Base-by-base conservation (phyloP, 2,113 vertebrate species). In the Chaenocephalus aceratus region DNA sequence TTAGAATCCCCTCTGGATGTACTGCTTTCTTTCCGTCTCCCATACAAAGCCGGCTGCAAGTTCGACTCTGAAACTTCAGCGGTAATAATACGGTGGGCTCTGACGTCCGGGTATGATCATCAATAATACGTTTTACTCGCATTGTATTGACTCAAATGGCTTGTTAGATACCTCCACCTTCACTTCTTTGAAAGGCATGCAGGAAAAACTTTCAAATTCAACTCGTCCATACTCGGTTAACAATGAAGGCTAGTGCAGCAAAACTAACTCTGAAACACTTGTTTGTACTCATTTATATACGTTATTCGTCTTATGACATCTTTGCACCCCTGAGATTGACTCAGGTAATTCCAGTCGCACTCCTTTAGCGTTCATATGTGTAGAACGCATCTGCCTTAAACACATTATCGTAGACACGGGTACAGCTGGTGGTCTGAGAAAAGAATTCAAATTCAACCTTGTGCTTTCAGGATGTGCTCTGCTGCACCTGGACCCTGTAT, bases 1-100 rank as follows among this genome's bases (percentile, higher is more conserved):
- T 91, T 48, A 69, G 45, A 91, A 84, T 84, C 69, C 77, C 77
- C 70, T 46, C 30, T 57, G 58, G 79, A 75, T 84, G 82, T 80
- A 45, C 58, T 70, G 21, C 6, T 26, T 78, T 73, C 21, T 77
- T 71, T 77, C 71, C 74, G n/a, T 51, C 60, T 80, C 48, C 67
- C 44, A 61, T 7, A 74, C 57, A 82, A 84, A 87, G 77, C 36
- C 14, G 12, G 51, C 77, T 66, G 60, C 16, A 63, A 59, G 68
- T 80, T 77, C 18, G 70, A 80, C 59, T 48, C 12, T 0, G 41
- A 46, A 72, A 56, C 49, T 56, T 48, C 16, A 15, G 30, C 34
- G n/a, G 57, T 71, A 62, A 85, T 74, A 57, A 67, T 64, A 58
- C 9, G 45, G n/a, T 63, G 8, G 5, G 30, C 30, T 30, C 30